A percentile compares a stretch with the other conserved stretches of the same genome.
Evolutionary conservation across 2,888 invertebrate genomes (phyloP).

Genomic region (Philhelius pedissequus): DNA sequence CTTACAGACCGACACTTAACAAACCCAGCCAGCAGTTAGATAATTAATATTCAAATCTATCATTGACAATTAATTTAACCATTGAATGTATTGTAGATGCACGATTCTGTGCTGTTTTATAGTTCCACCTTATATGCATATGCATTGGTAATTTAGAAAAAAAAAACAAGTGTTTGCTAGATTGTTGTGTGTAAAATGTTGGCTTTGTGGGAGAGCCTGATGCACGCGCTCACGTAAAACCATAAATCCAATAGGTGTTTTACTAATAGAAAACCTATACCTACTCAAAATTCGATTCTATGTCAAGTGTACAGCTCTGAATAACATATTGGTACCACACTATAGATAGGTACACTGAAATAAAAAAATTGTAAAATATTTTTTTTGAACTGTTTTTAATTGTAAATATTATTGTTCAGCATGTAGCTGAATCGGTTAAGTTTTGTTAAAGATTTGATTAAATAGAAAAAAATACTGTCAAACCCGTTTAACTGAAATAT

Average conservation of each 20-base stretch:
- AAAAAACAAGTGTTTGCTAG: slow-evolving; percentile 56
- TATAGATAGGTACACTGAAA: slow-evolving; percentile 5
- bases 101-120: slow-evolving; percentile 53
- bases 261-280: slow-evolving; percentile 14
- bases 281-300: slow-evolving; percentile 3
- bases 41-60: slow-evolving; percentile 66
- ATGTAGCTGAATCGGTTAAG: too few relatives aligned
- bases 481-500: too few relatives aligned
- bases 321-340: neutral
- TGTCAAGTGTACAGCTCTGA: neutral
- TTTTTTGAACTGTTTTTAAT: too few relatives aligned
- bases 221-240: slow-evolving; percentile 24
- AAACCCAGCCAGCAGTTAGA: neutral
- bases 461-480: too few relatives aligned
- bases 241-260: slow-evolving; percentile 36
- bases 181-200: neutral
- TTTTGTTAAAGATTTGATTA: too few relatives aligned
- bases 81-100: slow-evolving; percentile 47
- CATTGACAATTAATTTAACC: slow-evolving; percentile 68
- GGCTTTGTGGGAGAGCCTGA: neutral
- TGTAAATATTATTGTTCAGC: too few relatives aligned
- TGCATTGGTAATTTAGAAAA: slow-evolving; percentile 41
- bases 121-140: neutral
- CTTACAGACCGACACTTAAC: slow-evolving; percentile 6
- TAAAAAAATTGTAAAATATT: neutral